Percentiles rank a stretch among this genome's conserved stretches.
Conservation (phyloP, 1,140 invertebrate species). For the Limonius californicus region DNA sequence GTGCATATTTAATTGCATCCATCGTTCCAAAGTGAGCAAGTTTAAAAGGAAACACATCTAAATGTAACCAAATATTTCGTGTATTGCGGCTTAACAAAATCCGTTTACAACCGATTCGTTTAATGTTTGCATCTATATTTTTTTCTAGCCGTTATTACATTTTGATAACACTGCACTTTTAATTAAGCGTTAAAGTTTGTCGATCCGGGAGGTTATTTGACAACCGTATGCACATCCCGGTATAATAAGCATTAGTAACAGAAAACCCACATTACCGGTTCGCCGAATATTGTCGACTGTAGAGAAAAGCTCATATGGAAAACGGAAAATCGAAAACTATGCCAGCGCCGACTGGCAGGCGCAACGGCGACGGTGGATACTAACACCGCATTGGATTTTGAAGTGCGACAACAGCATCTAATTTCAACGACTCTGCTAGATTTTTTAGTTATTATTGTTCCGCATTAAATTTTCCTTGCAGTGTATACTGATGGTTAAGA, state of each 20-base stretch:
- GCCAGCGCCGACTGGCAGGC: constrained; percentile 19
- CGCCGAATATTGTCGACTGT: constrained; percentile 2
- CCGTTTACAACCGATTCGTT: too few species aligned
- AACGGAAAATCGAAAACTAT: constrained; percentile 26
- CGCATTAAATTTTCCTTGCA: too few species aligned
- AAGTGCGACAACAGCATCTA: constrained; percentile 21
- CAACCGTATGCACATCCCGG: not conserved
- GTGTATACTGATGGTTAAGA: too few species aligned
- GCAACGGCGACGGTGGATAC: constrained; percentile 19
- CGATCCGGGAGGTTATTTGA: not conserved
- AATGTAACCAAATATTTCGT: not conserved
- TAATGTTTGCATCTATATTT: too few species aligned
- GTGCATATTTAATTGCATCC: not conserved
- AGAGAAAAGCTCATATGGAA: not conserved
- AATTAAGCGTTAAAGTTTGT: not conserved
- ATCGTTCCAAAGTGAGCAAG: not conserved
- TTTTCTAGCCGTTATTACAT: not conserved
- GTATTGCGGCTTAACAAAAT: not conserved
- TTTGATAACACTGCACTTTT: not conserved
- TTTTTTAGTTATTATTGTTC: too few species aligned
- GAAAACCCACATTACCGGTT: constrained; percentile 6
- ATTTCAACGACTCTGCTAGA: too few species aligned
- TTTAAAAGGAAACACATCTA: not conserved
- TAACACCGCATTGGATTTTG: constrained; percentile 21
- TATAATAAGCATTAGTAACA: not conserved